Percentiles rank a stretch among this genome's conserved stretches.
phyloP scores from a whole-genome alignment of 1,140 invertebrate species.

The Drosophila fuyamai region DNA sequence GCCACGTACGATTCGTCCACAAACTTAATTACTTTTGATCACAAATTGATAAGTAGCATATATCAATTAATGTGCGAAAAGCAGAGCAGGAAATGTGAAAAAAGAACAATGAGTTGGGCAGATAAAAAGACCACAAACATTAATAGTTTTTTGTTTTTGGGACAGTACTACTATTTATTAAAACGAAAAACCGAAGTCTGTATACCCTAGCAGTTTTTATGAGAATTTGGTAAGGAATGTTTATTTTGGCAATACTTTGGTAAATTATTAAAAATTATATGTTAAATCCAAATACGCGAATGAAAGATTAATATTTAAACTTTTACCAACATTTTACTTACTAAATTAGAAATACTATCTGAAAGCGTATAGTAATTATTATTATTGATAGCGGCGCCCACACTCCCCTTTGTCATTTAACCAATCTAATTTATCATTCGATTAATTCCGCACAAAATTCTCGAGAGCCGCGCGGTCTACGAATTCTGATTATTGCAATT shows the following conservation, averaged over 20 bases:
- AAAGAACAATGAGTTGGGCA: constrained; percentile 16
- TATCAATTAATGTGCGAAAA: constrained; percentile 75
- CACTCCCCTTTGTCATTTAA: constrained; percentile 31
- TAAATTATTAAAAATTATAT: too few relatives aligned
- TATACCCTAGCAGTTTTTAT: neutral
- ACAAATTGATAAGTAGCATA: constrained; percentile 71
- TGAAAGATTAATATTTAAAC: too few relatives aligned
- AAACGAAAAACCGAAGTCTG: neutral
- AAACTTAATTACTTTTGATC: constrained; percentile 71
- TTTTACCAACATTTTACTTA: too few relatives aligned
- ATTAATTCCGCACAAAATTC: constrained; percentile 38
- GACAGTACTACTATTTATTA: too few relatives aligned
- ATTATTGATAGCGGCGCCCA: constrained; percentile 66
- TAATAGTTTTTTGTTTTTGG: constrained; percentile 6
- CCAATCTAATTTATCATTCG: constrained; percentile 59
- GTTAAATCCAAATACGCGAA: too few relatives aligned
- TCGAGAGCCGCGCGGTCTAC: constrained; percentile 51
- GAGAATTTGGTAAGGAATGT: too few relatives aligned
- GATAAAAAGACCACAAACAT: constrained; percentile 6
- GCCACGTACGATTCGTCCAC: constrained; percentile 37
- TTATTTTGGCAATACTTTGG: neutral
- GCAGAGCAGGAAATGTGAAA: constrained; percentile 33
- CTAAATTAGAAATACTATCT: neutral
- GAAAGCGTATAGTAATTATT: constrained; percentile 31
- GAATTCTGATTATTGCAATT: constrained; percentile 59